phyloP scores from a whole-genome alignment of 2,888 invertebrate genomes.

The Volucella inanis region DNA sequence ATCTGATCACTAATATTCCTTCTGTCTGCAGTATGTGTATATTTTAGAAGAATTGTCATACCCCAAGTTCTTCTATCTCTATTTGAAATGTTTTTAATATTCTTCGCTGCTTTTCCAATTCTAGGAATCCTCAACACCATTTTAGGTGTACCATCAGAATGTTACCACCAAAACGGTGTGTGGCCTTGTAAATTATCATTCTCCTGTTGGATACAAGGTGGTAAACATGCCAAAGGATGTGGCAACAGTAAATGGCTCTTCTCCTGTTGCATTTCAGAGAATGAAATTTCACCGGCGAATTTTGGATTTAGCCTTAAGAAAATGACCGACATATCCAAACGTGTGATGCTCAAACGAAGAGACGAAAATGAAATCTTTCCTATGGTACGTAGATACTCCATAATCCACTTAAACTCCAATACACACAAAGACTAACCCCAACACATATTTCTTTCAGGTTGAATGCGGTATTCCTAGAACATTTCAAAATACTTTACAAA shows the following conservation, averaged over 20 bases:
- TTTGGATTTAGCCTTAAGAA: slow-evolving; percentile 79
- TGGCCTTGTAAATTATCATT: slow-evolving; percentile 88
- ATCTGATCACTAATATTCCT: too few species aligned
- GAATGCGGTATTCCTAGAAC: slow-evolving; percentile 88
- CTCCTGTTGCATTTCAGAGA: slow-evolving; percentile 86
- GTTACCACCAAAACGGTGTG: slow-evolving; percentile 84
- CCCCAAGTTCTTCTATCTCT: too few species aligned
- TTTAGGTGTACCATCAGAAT: slow-evolving; percentile 82
- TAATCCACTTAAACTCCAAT: not conserved
- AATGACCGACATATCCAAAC: slow-evolving; percentile 79
- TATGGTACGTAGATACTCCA: slow-evolving; percentile 71
- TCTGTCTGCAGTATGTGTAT: too few species aligned
- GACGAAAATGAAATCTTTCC: slow-evolving; percentile 80
- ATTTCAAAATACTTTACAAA: slow-evolving; percentile 85
- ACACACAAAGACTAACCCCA: not conserved
- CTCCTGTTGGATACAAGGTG: slow-evolving; percentile 90
- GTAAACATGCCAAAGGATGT: slow-evolving; percentile 87
- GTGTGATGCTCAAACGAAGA: slow-evolving; percentile 81
- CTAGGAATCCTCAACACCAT: slow-evolving; percentile 81
- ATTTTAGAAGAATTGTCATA: too few species aligned
- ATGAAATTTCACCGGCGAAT: slow-evolving; percentile 78
- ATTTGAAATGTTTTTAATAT: not conserved
- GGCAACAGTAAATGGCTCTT: slow-evolving; percentile 88
- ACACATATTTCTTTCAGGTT: slow-evolving; percentile 77
- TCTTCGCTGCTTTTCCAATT: not conserved